These are phyloP conservation scores for Calycopis cecrops DNA, from an alignment of 1,140 invertebrate genomes.

Conservation along the genomic window DNA sequence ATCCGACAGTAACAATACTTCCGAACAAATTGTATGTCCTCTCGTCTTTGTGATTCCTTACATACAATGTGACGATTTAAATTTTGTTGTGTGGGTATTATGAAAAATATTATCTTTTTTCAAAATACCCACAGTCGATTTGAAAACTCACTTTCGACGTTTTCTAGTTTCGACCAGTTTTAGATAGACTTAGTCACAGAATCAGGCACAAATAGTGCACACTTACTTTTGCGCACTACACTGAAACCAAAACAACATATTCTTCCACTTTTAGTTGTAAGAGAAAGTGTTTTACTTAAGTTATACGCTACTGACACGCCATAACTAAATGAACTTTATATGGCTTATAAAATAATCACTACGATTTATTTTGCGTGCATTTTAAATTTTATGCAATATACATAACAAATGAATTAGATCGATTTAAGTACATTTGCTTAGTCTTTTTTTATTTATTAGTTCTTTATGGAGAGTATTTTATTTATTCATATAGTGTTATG, in stretches of 20 bases:
- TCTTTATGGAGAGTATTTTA: slow-evolving; percentile 20
- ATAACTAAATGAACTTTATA: slow-evolving; percentile 14
- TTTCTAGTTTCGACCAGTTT: too few species aligned
- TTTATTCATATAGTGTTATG: slow-evolving; percentile 19
- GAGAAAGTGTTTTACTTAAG: slow-evolving; percentile 17
- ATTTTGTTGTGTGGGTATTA: too few species aligned
- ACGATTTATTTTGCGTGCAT: slow-evolving; percentile 10
- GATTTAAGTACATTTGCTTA: slow-evolving; percentile 18
- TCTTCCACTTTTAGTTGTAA: slow-evolving; percentile 20
- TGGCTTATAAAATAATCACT: slow-evolving; percentile 12
- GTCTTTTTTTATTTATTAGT: slow-evolving; percentile 14
- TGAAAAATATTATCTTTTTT: too few species aligned
- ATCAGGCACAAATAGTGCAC: slow-evolving; percentile 10
- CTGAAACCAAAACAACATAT: slow-evolving; percentile 18
- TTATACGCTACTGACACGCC: slow-evolving; percentile 10
- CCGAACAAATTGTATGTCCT: background rate
- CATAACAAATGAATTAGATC: slow-evolving; percentile 15
- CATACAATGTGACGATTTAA: background rate
- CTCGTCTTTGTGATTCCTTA: slow-evolving; percentile 5
- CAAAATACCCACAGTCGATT: too few species aligned
- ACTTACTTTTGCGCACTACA: slow-evolving; percentile 5
- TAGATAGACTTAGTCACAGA: slow-evolving; percentile 4
- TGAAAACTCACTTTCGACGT: too few species aligned
- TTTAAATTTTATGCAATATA: slow-evolving; percentile 14
- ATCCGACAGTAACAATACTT: background rate